Conservation (phyloP, 1,140 invertebrate genomes). For the Hypothenemus hampei region DNA sequence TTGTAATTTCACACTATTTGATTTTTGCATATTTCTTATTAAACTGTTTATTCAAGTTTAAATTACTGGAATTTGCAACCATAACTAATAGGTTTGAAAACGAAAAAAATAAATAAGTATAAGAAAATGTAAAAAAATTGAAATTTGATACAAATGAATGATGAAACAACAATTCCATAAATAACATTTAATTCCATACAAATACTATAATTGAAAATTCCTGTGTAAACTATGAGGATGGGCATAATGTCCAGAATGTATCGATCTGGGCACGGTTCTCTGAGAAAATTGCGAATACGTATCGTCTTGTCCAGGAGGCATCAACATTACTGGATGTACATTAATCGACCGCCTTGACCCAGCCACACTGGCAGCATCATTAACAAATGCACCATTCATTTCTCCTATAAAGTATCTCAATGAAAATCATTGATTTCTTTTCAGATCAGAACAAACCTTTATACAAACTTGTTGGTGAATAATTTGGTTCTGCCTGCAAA, state of each 20-base stretch:
- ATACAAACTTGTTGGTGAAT: constrained; percentile 53
- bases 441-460: constrained; percentile 51
- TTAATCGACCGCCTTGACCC: constrained; percentile 81
- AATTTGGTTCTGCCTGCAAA: constrained; percentile 75
- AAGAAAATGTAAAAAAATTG: too few species aligned
- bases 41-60: too few species aligned
- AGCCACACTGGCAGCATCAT: constrained; percentile 72
- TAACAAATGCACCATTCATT: constrained; percentile 79
- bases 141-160: too few species aligned
- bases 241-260: constrained; percentile 42
- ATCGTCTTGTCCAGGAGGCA: constrained; percentile 64
- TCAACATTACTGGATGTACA: constrained; percentile 76
- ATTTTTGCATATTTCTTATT: too few species aligned
- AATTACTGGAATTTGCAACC: too few species aligned
- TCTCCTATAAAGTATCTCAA: constrained; percentile 58
- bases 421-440: neutral
- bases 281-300: constrained; percentile 73
- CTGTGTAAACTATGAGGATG: constrained; percentile 42
- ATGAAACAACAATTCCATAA: too few species aligned
- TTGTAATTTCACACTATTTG: too few species aligned
- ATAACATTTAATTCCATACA: too few species aligned
- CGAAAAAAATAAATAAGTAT: too few species aligned
- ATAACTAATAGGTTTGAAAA: too few species aligned
- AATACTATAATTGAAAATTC: constrained; percentile 36
- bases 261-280: constrained; percentile 50